Percentiles rank a stretch among this genome's conserved stretches.
phyloP scores from a whole-genome alignment of 2,797 vertebrate species.

The Delichon dasypus region DNA sequence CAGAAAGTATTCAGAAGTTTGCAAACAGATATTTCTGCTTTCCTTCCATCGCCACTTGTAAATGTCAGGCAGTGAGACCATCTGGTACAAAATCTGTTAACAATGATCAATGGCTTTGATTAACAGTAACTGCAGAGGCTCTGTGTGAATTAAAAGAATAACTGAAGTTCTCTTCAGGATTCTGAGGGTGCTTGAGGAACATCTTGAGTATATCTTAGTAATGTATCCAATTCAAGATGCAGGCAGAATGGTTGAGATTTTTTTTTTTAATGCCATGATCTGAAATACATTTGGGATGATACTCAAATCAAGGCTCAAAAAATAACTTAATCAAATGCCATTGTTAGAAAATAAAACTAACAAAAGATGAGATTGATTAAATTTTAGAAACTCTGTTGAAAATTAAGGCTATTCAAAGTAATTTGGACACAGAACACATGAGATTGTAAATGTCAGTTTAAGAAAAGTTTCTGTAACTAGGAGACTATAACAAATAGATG shows the following conservation, averaged over 20 bases:
- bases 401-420: slow-evolving; percentile 55
- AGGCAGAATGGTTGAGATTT: background rate
- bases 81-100: background rate
- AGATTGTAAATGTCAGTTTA: slow-evolving; percentile 25
- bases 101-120: background rate
- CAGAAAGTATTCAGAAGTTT: background rate
- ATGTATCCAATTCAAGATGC: background rate
- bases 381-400: slow-evolving; percentile 28
- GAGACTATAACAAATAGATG: background rate
- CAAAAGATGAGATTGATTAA: slow-evolving; percentile 49
- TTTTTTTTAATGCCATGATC: background rate
- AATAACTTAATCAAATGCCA: slow-evolving; percentile 35
- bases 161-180: background rate
- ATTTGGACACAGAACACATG: slow-evolving; percentile 16
- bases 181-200: background rate
- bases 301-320: slow-evolving; percentile 4
- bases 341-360: slow-evolving; percentile 40
- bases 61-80: background rate
- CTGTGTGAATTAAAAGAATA: background rate
- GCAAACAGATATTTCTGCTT: background rate
- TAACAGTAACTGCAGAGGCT: background rate
- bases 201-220: background rate
- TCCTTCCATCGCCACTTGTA: background rate
- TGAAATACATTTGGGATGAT: background rate
- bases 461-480: slow-evolving; percentile 35